Evolutionary conservation across 2,888 invertebrate species (phyloP), one percentile per base, ranked within the genome.

Genomic region (Erannis defoliaria): DNA sequence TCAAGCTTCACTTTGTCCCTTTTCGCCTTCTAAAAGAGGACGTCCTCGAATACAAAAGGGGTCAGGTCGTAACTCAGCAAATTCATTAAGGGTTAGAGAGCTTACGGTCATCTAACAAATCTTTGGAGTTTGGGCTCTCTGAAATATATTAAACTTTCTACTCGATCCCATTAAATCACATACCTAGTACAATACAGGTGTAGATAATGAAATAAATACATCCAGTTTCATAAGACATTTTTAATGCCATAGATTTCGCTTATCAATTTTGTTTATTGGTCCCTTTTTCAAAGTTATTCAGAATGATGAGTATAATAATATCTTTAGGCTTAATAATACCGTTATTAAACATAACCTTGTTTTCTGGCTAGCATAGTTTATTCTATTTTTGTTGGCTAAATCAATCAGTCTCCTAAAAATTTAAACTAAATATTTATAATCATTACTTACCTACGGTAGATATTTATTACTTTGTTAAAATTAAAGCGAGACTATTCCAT

Each of bases 11-110:
- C 23, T 42, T 45, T 26, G 26, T 45, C 43, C 43, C 26, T 45
- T 45, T 59, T 51, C 40, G 37, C 48, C 26, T 14, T 45, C 26
- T 10, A 5, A 4, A 38, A 38, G 55, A 40, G 16, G n/a, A 6
- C 21, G 19, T 26, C 9, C 26, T 45, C 26, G 43, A 29, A 26
- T 16, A 45, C 26, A 26, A 45, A 45, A 45, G 14, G 21, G 16
- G 26, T 26, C 43, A 16, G 9, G 26, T 16, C 26, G 19, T 45
- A 45, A 45, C 43, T 45, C 26, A 45, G 26, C 43, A 16, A 26
- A 26, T 45, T 26, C 43, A 45, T 45, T 45, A 26, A 26, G 16
- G 8, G 14, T 26, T 26, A 26, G 26, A 45, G 40, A n/a, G n/a
- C 42, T 21, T 43, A 26, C 26, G 23, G 23, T 9, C 43, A 43